A percentile compares a stretch with the other conserved stretches of the same genome.
Conservation (phyloP, 2,888 invertebrate genomes). For the Melieria omissa region DNA sequence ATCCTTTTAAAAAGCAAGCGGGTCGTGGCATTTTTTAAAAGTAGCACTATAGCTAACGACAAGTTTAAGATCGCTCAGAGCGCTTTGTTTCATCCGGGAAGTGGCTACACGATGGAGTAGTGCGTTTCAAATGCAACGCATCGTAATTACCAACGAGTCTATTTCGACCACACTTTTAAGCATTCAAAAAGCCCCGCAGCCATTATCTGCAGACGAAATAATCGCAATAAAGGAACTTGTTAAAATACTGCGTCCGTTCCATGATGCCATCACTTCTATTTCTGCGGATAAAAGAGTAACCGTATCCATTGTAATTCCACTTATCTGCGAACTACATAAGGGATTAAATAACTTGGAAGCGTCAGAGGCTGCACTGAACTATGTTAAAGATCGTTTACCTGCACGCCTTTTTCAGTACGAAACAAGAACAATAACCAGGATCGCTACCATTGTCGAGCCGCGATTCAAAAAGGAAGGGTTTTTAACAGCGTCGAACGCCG, state of each 20-base stretch:
- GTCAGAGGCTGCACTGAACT: slow-evolving; percentile 2
- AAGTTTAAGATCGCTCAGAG: background rate
- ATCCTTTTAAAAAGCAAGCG: no score
- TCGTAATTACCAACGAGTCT: no score
- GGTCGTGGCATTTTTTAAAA: background rate
- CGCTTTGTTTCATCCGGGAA: background rate
- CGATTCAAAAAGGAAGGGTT: background rate
- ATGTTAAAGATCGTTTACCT: background rate
- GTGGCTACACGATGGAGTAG: no score
- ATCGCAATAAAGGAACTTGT: background rate
- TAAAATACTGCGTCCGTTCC: background rate
- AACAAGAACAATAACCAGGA: background rate
- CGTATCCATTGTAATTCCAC: background rate
- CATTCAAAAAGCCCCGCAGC: background rate
- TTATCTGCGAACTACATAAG: background rate
- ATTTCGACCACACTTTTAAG: no score
- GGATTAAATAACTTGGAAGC: background rate
- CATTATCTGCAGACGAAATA: background rate
- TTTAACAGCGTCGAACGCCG: background rate
- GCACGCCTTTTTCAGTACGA: no score
- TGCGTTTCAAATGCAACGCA: no score
- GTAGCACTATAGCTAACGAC: background rate
- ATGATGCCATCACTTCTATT: background rate
- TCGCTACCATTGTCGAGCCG: background rate
- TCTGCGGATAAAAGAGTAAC: slow-evolving; percentile 2